Evolutionary conservation across 2,888 invertebrate species (phyloP).

Genomic region (Campoplex nolae): DNA sequence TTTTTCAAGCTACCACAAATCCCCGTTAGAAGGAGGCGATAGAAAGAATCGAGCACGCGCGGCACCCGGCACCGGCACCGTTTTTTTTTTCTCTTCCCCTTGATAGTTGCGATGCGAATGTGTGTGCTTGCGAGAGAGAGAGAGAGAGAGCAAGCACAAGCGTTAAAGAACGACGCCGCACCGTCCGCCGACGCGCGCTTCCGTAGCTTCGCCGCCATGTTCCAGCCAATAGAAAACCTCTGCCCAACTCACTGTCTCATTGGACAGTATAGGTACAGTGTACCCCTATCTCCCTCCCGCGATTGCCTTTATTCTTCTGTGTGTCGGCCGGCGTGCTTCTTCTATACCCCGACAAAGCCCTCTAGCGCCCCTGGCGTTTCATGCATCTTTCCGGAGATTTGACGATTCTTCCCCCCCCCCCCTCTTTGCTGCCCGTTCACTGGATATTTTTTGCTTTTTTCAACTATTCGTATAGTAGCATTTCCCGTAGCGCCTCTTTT

Average conservation of each 20-base stretch:
- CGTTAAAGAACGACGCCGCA: conserved; percentile 37
- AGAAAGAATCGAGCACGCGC: conserved; percentile 66
- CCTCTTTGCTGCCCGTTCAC: background rate
- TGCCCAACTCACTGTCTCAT: conserved; percentile 48
- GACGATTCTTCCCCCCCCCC: background rate
- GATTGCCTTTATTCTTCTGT: conserved; percentile 17
- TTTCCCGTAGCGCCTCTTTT: background rate
- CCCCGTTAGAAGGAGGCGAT: conserved; percentile 35
- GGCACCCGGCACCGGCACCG: conserved; percentile 33
- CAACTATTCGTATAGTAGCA: background rate
- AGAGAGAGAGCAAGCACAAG: background rate
- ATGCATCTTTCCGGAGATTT: conserved; percentile 49
- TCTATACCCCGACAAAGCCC: conserved; percentile 54
- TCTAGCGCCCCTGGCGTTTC: conserved; percentile 49
- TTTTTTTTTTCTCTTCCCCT: conserved; percentile 60
- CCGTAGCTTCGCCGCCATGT: conserved; percentile 43
- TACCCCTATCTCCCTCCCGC: conserved; percentile 37
- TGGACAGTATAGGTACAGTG: conserved; percentile 29
- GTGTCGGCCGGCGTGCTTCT: conserved; percentile 5
- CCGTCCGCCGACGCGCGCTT: conserved; percentile 37
- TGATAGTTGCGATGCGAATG: conserved; percentile 13
- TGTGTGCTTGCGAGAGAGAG: background rate
- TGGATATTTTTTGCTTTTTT: conserved; percentile 28
- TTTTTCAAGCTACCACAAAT: conserved; percentile 49
- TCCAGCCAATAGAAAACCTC: conserved; percentile 47